These are phyloP conservation scores for Osmerus eperlanus DNA, from an alignment of 2,113 vertebrate genomes.

Conservation along the genomic window DNA sequence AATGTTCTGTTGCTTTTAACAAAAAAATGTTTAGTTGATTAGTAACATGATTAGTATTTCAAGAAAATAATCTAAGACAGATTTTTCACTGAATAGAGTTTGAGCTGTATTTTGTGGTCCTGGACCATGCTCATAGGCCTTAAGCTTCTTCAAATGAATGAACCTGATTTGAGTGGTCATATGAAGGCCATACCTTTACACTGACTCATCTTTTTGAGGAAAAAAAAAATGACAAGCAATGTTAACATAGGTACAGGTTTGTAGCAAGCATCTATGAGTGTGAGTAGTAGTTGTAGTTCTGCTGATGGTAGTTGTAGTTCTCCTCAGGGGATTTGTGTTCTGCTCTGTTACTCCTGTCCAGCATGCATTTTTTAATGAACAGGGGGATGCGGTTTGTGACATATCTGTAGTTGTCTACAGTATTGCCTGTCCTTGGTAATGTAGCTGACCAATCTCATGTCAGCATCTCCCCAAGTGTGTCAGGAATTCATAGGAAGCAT, in stretches of 20 bases:
- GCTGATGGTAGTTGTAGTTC: conserved; percentile 53
- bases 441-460: conserved; percentile 11
- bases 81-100: background rate
- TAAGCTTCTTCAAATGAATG: background rate
- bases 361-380: conserved; percentile 46
- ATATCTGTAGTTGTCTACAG: conserved; percentile 9
- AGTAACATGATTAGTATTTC: background rate
- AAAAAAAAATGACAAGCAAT: conserved; percentile 24
- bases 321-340: conserved; percentile 1
- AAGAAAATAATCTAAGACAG: background rate
- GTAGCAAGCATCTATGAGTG: conserved; percentile 57
- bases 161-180: too few relatives aligned
- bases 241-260: conserved; percentile 50
- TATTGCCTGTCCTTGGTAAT: conserved; percentile 27
- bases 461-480: conserved; percentile 14
- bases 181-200: background rate
- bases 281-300: conserved; percentile 38
- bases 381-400: conserved; percentile 12
- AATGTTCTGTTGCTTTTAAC: conserved; percentile 38
- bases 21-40: too few relatives aligned
- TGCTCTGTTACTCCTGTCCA: conserved; percentile 47
- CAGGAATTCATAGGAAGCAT: background rate
- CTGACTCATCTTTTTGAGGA: background rate
- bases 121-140: background rate
- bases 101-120: background rate